phyloP scores from a whole-genome alignment of 1,140 invertebrate species.

The Rhyacophila brunnea region DNA sequence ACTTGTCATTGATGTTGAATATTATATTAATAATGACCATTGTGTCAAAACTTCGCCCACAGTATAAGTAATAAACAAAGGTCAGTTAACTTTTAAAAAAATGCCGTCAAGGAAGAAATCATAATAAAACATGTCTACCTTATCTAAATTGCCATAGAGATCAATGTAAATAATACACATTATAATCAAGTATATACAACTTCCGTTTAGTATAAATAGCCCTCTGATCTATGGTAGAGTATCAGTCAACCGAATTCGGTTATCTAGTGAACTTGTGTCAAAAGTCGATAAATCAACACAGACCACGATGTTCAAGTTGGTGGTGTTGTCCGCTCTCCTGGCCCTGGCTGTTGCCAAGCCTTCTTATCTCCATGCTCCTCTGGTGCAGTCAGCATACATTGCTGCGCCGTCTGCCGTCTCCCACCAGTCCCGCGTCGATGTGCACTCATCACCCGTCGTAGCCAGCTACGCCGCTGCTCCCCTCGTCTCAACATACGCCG shows the following conservation, averaged over 20 bases:
- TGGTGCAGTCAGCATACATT: slow-evolving; percentile 52
- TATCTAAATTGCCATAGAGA: too few species aligned
- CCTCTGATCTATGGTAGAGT: neutral
- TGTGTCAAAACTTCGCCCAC: too few species aligned
- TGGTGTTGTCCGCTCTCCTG: slow-evolving; percentile 57
- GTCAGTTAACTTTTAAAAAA: too few species aligned
- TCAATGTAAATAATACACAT: too few species aligned
- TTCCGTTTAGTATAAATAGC: slow-evolving; percentile 11
- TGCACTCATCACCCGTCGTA: slow-evolving; percentile 20
- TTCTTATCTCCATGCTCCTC: slow-evolving; percentile 29
- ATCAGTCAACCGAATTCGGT: slow-evolving; percentile 43
- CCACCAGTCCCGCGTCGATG: slow-evolving; percentile 29
- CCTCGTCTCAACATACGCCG: slow-evolving; percentile 12
- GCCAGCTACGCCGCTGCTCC: slow-evolving; percentile 24
- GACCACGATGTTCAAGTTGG: slow-evolving; percentile 58
- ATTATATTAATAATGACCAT: too few species aligned
- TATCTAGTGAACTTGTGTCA: slow-evolving; percentile 41
- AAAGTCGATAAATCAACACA: slow-evolving; percentile 44
- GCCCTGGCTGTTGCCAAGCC: slow-evolving; percentile 49
- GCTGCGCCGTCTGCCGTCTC: slow-evolving; percentile 26
- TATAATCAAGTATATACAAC: too few species aligned
- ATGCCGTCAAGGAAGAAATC: too few species aligned
- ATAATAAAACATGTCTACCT: too few species aligned
- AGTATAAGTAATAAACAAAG: too few species aligned
- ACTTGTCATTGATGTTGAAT: too few species aligned